phyloP scores from a whole-genome alignment of 2,888 invertebrate genomes.

The Calephelis perditalis region DNA sequence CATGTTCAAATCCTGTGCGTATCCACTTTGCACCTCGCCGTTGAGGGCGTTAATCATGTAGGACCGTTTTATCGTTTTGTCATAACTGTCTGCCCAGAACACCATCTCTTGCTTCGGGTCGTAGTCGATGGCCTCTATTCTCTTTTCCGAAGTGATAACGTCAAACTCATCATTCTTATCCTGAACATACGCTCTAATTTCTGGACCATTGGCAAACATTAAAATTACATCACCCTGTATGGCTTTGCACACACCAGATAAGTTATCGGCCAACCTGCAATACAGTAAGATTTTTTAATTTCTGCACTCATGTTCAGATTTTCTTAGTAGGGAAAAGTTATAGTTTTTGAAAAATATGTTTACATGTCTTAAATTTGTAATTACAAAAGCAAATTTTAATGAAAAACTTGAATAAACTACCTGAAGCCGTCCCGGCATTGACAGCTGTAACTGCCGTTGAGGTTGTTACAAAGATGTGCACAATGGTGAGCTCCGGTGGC shows the following conservation, averaged over 20 bases:
- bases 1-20: conserved; percentile 91
- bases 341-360: no score
- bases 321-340: no score
- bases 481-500: conserved; percentile 89
- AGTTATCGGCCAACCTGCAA: conserved; percentile 80
- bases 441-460: conserved; percentile 95
- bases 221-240: conserved; percentile 81
- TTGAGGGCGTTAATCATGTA: conserved; percentile 90
- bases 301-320: no score
- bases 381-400: no score
- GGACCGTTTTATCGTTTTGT: conserved; percentile 93
- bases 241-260: conserved; percentile 91
- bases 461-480: conserved; percentile 94
- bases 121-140: conserved; percentile 94
- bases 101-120: conserved; percentile 90
- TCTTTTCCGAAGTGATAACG: conserved; percentile 89
- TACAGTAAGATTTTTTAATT: no score
- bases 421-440: conserved; percentile 90
- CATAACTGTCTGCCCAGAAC: conserved; percentile 97
- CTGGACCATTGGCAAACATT: conserved; percentile 90
- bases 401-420: conserved; percentile 33
- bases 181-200: conserved; percentile 86
- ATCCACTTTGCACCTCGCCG: conserved; percentile 88
- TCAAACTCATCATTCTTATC: conserved; percentile 84
- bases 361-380: no score